Conservation (phyloP, 2,888 invertebrate species). For the Uloborus plumipes region DNA sequence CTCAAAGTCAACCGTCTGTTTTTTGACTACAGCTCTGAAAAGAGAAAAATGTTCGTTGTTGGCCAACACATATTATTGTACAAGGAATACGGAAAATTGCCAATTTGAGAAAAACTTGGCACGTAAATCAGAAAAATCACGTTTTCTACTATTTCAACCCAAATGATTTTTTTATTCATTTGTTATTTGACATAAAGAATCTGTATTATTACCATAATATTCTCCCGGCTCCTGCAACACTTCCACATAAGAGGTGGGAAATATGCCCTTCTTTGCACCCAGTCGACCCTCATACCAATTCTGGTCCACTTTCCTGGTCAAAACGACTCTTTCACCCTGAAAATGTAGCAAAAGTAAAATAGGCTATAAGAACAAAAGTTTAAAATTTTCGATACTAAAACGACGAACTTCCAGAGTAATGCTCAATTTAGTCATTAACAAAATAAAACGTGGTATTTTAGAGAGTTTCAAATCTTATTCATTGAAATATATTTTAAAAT, state of each 20-base stretch:
- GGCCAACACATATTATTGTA: no score
- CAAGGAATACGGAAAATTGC: no score
- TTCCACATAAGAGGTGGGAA: conserved; percentile 72
- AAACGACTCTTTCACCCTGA: conserved; percentile 64
- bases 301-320: conserved; percentile 69
- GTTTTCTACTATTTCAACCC: no score
- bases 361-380: no score
- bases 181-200: background rate
- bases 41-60: no score
- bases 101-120: no score
- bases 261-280: conserved; percentile 71
- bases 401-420: background rate
- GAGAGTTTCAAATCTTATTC: no score
- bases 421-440: background rate
- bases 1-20: no score
- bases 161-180: background rate
- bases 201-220: conserved; percentile 1
- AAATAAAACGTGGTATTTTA: no score
- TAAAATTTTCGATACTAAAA: background rate
- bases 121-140: no score
- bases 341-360: background rate
- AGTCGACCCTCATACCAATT: conserved; percentile 72
- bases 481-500: no score
- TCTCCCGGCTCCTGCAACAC: conserved; percentile 66
- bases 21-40: no score